phyloP scores from a whole-genome alignment of 2,113 vertebrate genomes.

The Phasianus colchicus region DNA sequence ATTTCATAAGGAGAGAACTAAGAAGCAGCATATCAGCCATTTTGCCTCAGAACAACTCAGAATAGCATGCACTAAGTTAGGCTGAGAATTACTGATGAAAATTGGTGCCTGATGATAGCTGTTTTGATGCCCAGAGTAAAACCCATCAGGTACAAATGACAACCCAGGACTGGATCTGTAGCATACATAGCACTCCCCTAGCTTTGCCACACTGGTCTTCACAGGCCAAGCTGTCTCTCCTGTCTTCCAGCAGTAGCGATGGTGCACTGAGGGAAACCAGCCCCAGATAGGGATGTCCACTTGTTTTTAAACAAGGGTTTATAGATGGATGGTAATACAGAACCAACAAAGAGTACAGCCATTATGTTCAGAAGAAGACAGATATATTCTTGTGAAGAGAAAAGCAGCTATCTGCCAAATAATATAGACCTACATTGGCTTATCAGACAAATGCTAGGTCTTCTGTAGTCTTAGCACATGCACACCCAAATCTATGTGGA shows the following conservation, averaged over 20 bases:
- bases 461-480: background rate
- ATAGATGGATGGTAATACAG: background rate
- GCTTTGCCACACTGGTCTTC: background rate
- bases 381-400: background rate
- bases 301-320: background rate
- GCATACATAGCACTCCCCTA: background rate
- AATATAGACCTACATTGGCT: background rate
- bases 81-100: background rate
- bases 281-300: background rate
- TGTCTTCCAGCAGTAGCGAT: background rate
- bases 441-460: background rate
- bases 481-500: background rate
- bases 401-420: background rate
- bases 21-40: background rate
- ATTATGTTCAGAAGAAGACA: background rate
- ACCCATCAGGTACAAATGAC: background rate
- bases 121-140: background rate
- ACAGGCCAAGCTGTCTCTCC: background rate
- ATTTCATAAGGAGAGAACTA: background rate
- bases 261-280: background rate
- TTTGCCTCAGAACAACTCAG: background rate
- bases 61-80: background rate
- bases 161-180: background rate
- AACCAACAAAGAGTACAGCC: fast-evolving
- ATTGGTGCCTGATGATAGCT: background rate